Conservation (phyloP, 2,797 vertebrate genomes). For the Poecilia gillii region DNA sequence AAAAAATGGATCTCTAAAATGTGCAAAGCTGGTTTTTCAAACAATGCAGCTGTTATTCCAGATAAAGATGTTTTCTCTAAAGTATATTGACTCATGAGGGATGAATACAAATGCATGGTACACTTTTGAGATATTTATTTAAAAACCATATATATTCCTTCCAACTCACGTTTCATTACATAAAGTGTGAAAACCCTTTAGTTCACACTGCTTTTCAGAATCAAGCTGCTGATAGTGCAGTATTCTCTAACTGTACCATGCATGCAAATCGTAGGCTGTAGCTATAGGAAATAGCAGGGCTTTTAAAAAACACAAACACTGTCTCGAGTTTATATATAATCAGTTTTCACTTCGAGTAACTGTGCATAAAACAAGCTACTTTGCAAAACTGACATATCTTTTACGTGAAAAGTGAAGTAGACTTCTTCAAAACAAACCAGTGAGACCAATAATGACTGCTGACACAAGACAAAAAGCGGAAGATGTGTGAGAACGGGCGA, state of each 20-base stretch:
- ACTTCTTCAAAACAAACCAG: slow-evolving; percentile 4
- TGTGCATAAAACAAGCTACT: not conserved
- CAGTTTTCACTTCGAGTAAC: not conserved
- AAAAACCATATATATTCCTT: not conserved
- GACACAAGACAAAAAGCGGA: slow-evolving; percentile 39
- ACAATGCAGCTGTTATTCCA: not conserved
- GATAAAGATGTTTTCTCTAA: too few relatives aligned
- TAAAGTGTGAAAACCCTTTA: not conserved
- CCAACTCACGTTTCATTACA: not conserved
- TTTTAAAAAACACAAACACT: not conserved
- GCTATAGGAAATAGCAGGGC: not conserved
- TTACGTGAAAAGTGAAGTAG: slow-evolving; percentile 43
- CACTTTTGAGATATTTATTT: not conserved
- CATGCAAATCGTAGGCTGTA: not conserved
- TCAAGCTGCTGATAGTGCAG: not conserved
- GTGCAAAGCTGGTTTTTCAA: not conserved
- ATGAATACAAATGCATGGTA: not conserved
- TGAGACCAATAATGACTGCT: slow-evolving; percentile 7
- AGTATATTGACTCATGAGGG: too few relatives aligned
- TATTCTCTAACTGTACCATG: not conserved
- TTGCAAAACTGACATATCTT: not conserved
- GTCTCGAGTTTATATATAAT: not conserved
- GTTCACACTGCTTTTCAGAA: not conserved
- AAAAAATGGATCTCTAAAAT: not conserved
- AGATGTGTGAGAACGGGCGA: slow-evolving; percentile 34